A percentile compares a stretch with the other conserved stretches of the same genome.
Conservation (phyloP, 2,797 vertebrate genomes). For the Lithobates sylvaticus region DNA sequence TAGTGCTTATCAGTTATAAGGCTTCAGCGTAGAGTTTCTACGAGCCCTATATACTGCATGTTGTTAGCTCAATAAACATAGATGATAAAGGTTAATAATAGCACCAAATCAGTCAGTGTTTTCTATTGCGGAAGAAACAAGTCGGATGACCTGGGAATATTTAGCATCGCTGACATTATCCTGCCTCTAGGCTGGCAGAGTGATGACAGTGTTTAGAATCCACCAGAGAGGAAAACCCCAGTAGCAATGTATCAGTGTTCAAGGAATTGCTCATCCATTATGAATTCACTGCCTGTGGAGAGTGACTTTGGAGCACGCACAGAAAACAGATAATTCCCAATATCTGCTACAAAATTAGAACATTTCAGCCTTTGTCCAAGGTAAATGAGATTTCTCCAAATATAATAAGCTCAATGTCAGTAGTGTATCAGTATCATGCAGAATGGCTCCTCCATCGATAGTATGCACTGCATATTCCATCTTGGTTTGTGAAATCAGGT, state of each 20-base stretch:
- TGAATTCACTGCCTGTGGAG: constrained; percentile 47
- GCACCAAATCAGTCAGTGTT: neutral
- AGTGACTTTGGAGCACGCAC: constrained; percentile 38
- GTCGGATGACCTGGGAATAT: constrained; percentile 41
- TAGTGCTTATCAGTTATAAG: neutral
- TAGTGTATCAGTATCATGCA: no score
- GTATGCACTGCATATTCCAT: no score
- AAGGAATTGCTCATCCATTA: constrained; percentile 58
- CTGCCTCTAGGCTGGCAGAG: constrained; percentile 52
- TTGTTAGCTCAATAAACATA: constrained; percentile 2
- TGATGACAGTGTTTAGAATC: constrained; percentile 55
- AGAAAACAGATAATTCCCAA: constrained; percentile 23
- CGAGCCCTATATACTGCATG: neutral
- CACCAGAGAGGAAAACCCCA: constrained; percentile 50
- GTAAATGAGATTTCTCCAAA: neutral
- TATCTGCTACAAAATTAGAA: constrained; percentile 24
- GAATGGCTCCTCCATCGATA: no score
- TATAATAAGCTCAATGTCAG: neutral
- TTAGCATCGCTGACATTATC: constrained; percentile 57
- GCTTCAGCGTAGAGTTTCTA: neutral
- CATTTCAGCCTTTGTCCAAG: neutral
- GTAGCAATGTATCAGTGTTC: constrained; percentile 50
- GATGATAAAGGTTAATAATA: constrained; percentile 20
- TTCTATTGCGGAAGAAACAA: neutral
- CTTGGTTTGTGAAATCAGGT: no score